Evolutionary conservation across 1,140 invertebrate species (phyloP).

Genomic region (Macrobrachium nipponense): DNA sequence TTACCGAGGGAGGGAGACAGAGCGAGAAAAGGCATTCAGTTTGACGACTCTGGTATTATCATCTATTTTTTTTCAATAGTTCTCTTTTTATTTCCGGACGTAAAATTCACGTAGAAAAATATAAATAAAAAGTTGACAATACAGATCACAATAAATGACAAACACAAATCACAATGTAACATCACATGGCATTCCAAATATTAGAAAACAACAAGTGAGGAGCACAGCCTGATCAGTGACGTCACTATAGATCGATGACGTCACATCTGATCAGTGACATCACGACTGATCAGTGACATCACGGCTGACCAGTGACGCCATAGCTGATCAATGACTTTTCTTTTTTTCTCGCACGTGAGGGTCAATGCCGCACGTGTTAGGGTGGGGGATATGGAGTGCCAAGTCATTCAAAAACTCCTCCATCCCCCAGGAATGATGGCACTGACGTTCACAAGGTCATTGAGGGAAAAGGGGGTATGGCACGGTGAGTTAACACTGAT

Average conservation of each 20-base stretch:
- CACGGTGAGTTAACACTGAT: constrained; percentile 35
- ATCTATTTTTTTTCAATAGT: constrained; percentile 29
- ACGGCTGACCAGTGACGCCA: constrained; percentile 4
- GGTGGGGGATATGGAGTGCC: not conserved
- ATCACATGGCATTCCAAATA: constrained; percentile 52
- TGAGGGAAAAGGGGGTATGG: constrained; percentile 41
- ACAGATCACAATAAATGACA: constrained; percentile 50
- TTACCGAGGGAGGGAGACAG: constrained; percentile 28
- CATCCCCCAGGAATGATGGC: constrained; percentile 36
- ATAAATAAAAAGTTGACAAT: constrained; percentile 58
- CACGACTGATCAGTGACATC: constrained; percentile 28
- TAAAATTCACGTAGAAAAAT: constrained; percentile 61
- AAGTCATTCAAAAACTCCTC: not conserved
- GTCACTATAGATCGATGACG: constrained; percentile 40
- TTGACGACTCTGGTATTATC: constrained; percentile 22
- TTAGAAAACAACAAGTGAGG: constrained; percentile 57
- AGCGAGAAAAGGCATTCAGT: constrained; percentile 30
- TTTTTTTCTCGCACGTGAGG: constrained; percentile 5
- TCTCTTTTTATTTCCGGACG: constrained; percentile 41
- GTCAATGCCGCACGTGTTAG: constrained; percentile 15
- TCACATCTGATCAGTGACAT: constrained; percentile 17
- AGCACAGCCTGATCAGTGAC: constrained; percentile 58
- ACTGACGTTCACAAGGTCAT: constrained; percentile 30
- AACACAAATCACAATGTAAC: constrained; percentile 54
- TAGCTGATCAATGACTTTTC: constrained; percentile 17